phyloP scores from a whole-genome alignment of 2,888 invertebrate genomes.

The Stratiomys singularior region DNA sequence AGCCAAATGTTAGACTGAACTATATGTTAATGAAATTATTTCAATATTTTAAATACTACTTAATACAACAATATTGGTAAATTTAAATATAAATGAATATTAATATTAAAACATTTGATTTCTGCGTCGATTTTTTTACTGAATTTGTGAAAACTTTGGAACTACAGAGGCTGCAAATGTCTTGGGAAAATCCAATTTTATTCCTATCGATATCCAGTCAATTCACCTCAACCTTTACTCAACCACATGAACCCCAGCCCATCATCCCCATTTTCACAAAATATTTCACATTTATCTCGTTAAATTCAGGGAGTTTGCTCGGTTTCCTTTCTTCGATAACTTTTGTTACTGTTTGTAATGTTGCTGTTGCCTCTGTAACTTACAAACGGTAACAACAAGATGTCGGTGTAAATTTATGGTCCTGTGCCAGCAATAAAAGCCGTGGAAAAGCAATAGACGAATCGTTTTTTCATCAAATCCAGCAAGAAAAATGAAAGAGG shows the following conservation, averaged over 20 bases:
- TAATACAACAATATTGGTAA: too few relatives aligned
- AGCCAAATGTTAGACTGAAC: too few relatives aligned
- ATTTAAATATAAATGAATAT: too few relatives aligned
- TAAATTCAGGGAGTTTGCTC: neutral
- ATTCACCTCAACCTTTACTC: neutral
- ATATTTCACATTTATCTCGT: slow-evolving; percentile 24
- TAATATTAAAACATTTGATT: too few relatives aligned
- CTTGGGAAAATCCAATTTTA: too few relatives aligned
- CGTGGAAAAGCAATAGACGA: slow-evolving; percentile 32
- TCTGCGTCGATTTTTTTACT: too few relatives aligned
- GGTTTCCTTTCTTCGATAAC: neutral
- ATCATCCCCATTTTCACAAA: neutral
- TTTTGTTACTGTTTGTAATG: slow-evolving; percentile 30
- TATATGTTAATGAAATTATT: too few relatives aligned
- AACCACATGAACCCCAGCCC: neutral
- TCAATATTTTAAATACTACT: too few relatives aligned
- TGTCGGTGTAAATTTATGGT: slow-evolving; percentile 54
- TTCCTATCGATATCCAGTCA: too few relatives aligned
- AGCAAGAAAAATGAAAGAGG: slow-evolving; percentile 9
- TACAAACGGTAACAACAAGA: slow-evolving; percentile 53
- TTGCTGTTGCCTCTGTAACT: slow-evolving; percentile 51
- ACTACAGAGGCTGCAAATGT: too few relatives aligned
- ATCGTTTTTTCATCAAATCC: neutral
- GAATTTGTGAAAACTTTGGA: too few relatives aligned
- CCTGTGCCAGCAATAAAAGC: slow-evolving; percentile 51